A percentile compares a stretch with the other conserved stretches of the same genome.
Conservation (phyloP, 2,888 invertebrate genomes). For the Ptilodon capucinus region DNA sequence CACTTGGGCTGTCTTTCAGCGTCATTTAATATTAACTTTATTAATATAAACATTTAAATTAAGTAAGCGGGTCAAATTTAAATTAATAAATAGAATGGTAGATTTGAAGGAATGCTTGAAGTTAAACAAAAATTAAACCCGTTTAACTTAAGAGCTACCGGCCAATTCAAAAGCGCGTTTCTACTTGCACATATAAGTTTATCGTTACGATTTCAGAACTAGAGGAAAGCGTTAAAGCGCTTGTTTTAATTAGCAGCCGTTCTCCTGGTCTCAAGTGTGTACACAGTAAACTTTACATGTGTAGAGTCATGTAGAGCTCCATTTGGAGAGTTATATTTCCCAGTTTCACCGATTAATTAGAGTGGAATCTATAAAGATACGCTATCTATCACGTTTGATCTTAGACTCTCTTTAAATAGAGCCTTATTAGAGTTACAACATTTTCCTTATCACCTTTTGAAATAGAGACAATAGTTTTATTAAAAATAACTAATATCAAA, state of each 20-base stretch:
- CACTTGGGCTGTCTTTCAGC: too few species aligned
- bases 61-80: too few species aligned
- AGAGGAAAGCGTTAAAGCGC: slow-evolving; percentile 29
- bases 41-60: too few species aligned
- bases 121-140: slow-evolving; percentile 26
- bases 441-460: too few species aligned
- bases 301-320: slow-evolving; percentile 18
- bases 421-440: too few species aligned
- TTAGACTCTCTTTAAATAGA: too few species aligned
- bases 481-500: too few species aligned
- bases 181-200: slow-evolving; percentile 23
- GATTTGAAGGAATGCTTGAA: slow-evolving; percentile 5
- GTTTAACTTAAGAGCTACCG: slow-evolving; percentile 14
- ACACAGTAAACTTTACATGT: slow-evolving; percentile 16
- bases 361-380: background rate
- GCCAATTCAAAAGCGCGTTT: slow-evolving; percentile 20
- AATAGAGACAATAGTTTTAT: too few species aligned
- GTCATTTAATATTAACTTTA: too few species aligned
- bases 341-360: background rate
- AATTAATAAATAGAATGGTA: background rate
- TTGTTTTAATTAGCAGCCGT: slow-evolving; percentile 34
- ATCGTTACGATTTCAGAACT: slow-evolving; percentile 24
- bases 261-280: slow-evolving; percentile 22
- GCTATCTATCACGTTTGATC: background rate
- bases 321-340: slow-evolving; percentile 4